Evolutionary conservation across 2,797 vertebrate genomes (phyloP).

Genomic region (Rallus crepitans): DNA sequence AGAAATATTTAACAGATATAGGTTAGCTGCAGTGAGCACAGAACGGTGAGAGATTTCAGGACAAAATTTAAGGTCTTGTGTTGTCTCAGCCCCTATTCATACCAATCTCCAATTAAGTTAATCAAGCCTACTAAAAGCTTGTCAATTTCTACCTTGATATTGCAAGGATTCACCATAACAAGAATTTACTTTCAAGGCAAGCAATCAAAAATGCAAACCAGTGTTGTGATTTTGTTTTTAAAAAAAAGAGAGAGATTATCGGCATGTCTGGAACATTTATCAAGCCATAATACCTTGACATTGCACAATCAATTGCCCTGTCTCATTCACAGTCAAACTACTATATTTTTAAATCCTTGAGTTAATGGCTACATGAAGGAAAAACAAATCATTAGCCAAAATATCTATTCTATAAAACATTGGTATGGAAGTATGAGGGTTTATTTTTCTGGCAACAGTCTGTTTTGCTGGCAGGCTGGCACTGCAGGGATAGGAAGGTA

Average conservation of each 20-base stretch:
- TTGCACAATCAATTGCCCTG: not conserved
- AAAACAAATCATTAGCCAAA: not conserved
- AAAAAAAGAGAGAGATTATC: not conserved
- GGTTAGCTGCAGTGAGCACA: not conserved
- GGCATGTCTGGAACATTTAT: not conserved
- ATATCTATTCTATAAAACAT: not conserved
- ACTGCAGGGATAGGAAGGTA: not conserved
- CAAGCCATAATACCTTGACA: not conserved
- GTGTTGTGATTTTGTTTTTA: not conserved
- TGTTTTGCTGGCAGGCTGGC: not conserved
- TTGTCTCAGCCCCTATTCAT: not conserved
- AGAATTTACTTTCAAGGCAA: not conserved
- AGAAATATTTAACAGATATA: slow-evolving; percentile 1
- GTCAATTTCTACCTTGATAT: not conserved
- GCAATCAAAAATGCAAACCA: not conserved
- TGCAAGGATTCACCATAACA: not conserved
- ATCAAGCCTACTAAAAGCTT: not conserved
- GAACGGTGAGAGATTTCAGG: not conserved
- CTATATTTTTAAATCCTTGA: not conserved
- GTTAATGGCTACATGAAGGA: not conserved
- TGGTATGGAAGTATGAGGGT: not conserved
- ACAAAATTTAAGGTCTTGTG: not conserved
- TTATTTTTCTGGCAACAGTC: not conserved
- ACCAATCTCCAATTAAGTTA: not conserved
- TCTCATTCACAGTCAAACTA: not conserved